Conservation (phyloP, 2,888 invertebrate genomes). For the Conops quadrifasciatus region DNA sequence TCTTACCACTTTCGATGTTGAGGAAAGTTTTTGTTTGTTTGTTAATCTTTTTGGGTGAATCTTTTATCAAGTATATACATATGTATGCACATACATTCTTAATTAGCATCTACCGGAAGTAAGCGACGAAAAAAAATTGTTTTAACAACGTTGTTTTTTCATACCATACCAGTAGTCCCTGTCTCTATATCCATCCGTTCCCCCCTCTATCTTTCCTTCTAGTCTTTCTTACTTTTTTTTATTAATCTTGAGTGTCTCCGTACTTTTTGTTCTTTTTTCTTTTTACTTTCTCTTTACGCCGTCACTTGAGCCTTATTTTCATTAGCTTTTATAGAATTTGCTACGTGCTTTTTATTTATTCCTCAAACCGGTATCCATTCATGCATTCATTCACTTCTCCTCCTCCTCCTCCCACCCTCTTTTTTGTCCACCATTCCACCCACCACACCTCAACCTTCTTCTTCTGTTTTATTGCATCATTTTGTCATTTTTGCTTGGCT, state of each 20-base stretch:
- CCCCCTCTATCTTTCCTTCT: background rate
- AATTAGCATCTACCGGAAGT: slow-evolving; percentile 30
- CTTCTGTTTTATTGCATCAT: background rate
- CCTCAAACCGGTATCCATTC: too few species aligned
- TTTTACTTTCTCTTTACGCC: background rate
- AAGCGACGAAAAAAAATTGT: slow-evolving; percentile 25
- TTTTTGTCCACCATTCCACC: background rate
- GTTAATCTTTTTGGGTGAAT: too few species aligned
- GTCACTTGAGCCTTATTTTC: slow-evolving; percentile 29
- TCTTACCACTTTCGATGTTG: too few species aligned
- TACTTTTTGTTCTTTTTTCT: background rate
- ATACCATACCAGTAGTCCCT: slow-evolving; percentile 12
- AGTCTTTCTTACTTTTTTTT: slow-evolving; percentile 4
- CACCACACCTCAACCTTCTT: background rate
- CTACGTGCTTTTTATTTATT: too few species aligned
- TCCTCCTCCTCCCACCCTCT: background rate
- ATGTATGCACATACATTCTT: background rate
- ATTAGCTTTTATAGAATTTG: slow-evolving; percentile 20
- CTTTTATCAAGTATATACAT: too few species aligned
- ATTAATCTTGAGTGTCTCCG: background rate
- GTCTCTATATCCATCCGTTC: background rate
- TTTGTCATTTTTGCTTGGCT: background rate
- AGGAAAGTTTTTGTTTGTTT: too few species aligned
- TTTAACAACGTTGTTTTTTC: background rate
- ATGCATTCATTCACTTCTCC: too few species aligned